These are phyloP conservation scores for Hirtodrosophila confusa DNA, from an alignment of 2,888 invertebrate genomes.

Conservation along the genomic window DNA sequence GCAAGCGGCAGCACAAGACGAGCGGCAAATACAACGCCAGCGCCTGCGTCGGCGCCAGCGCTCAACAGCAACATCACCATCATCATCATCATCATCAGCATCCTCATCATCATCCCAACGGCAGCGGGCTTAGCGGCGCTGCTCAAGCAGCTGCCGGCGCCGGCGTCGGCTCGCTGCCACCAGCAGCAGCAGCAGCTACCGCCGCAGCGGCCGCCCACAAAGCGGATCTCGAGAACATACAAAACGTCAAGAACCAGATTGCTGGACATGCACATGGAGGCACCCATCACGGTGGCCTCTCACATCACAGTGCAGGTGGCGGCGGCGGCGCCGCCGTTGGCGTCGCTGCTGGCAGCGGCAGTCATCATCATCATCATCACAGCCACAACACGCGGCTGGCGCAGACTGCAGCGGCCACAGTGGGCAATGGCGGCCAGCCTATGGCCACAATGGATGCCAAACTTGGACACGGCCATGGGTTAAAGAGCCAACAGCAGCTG, in stretches of 20 bases:
- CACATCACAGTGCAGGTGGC: slow-evolving; percentile 25
- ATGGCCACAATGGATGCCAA: slow-evolving; percentile 63
- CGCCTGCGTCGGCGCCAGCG: slow-evolving; percentile 55
- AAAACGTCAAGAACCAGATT: slow-evolving; percentile 83
- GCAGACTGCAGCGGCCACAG: slow-evolving; percentile 47
- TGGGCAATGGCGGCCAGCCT: slow-evolving; percentile 51
- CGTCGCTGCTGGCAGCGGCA: slow-evolving; percentile 25
- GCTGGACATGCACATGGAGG: slow-evolving; percentile 56
- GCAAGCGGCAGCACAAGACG: slow-evolving; percentile 82
- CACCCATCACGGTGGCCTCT: slow-evolving; percentile 25
- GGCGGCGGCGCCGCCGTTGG: slow-evolving; percentile 27
- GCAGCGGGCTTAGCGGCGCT: slow-evolving; percentile 23
- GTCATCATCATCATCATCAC: slow-evolving; percentile 59
- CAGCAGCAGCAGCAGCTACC: slow-evolving; percentile 37
- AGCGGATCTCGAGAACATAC: slow-evolving; percentile 83
- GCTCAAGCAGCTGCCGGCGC: slow-evolving; percentile 25
- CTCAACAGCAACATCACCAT: slow-evolving; percentile 45
- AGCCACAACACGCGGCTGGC: slow-evolving; percentile 53
- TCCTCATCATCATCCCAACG: slow-evolving; percentile 23
- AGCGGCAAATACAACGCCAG: slow-evolving; percentile 73
- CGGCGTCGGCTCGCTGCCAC: slow-evolving; percentile 35
- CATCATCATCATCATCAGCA: slow-evolving; percentile 40
- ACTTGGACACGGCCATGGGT: slow-evolving; percentile 74
- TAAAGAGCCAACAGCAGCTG: slow-evolving; percentile 74
- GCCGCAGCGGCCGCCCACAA: slow-evolving; percentile 66